Evolutionary conservation across 2,888 invertebrate species (phyloP).

Genomic region (Acronicta alni): DNA sequence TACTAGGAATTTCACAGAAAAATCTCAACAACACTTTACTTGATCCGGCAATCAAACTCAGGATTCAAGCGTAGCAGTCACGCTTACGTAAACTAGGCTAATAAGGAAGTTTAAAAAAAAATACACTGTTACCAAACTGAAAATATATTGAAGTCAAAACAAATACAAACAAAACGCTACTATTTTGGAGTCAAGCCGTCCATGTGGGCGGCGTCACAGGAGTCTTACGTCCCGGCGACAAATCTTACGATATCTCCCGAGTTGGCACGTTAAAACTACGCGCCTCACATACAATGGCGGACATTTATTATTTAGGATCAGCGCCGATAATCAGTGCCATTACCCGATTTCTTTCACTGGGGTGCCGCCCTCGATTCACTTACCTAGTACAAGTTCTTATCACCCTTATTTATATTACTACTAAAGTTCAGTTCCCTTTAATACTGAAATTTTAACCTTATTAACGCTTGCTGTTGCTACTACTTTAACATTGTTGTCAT

Average conservation of each 20-base stretch:
- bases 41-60: no score
- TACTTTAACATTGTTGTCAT: constrained; percentile 1
- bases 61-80: no score
- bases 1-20: no score
- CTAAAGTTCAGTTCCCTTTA: constrained; percentile 52
- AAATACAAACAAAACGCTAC: constrained; percentile 10
- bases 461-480: constrained; percentile 3
- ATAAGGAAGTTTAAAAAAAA: no score
- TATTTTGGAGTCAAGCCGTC: constrained; percentile 26
- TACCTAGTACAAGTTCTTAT: constrained; percentile 15
- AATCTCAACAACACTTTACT: no score
- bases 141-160: constrained; percentile 14
- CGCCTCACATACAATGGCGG: constrained; percentile 60
- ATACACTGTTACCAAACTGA: not conserved
- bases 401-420: constrained; percentile 19
- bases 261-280: constrained; percentile 54
- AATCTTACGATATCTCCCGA: constrained; percentile 57
- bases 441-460: not conserved
- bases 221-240: constrained; percentile 40
- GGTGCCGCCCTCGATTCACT: constrained; percentile 60
- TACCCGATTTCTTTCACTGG: constrained; percentile 72
- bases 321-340: constrained; percentile 74
- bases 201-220: constrained; percentile 37
- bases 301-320: constrained; percentile 81
- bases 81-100: no score